Evolutionary conservation across 2,888 invertebrate genomes (phyloP), one percentile per base, ranked within the genome.

Genomic region (Alcis repandata): DNA sequence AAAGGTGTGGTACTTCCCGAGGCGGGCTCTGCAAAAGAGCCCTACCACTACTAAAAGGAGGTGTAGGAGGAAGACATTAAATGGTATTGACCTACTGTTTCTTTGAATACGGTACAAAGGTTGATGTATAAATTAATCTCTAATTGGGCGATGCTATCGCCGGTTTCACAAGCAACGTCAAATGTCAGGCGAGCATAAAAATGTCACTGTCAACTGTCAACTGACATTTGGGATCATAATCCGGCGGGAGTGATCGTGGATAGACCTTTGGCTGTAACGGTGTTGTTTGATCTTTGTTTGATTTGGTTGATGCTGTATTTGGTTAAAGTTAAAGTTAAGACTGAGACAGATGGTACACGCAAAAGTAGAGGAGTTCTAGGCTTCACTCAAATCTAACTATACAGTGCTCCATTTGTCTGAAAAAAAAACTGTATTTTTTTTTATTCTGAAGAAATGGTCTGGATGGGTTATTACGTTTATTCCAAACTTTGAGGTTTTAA

Each of bases 211-310:
- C 27, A n/a, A 27, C 27, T 27, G 27, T 27, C 85, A 83, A 79
- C 78, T 91, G 92, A 91, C 92, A 92, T 92, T 93, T 91, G 77
- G 87, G 84, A 84, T 84, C 82, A 87, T 91, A 93, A 92, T 90
- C 92, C 90, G 84, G 72, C 80, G 82, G 86, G 91, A 92, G 91
- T 88, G 90, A 90, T 89, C 85, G 84, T 85, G 80, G 82, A 79
- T 78, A 79, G 79, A 74, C 76, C 77, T 78, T 78, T 74, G 69
- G 45, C 36, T 54, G n/a, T 45, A 13, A 20, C 6, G 15, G 32
- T 41, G 22, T 33, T 52, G 17, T 41, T 32, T 38, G 27, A 40
- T 58, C 38, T 59, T 53, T 53, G 19, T 19, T 45, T 56, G 69
- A 69, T 70, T 71, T 67, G 68, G 71, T 66, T 67, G 64, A 66